A percentile compares a stretch with the other conserved stretches of the same genome.
Conservation (phyloP, 2,113 vertebrate species). For the Thalassarche chlororhynchos region DNA sequence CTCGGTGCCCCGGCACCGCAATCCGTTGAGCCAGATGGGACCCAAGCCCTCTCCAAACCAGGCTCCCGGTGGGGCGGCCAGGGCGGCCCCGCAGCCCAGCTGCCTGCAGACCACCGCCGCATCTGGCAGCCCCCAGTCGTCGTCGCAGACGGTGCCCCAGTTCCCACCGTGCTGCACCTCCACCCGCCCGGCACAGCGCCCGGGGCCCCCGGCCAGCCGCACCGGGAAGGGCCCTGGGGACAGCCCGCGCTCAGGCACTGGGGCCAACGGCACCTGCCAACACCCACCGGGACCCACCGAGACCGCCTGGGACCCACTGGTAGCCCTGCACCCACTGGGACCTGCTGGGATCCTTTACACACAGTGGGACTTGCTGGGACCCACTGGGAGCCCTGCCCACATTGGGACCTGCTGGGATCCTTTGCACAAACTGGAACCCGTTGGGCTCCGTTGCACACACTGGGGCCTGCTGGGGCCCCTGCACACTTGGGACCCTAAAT, state of each 20-base stretch:
- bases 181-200: constrained; percentile 56
- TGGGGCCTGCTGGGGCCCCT: too few relatives aligned
- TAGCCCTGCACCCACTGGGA: background rate
- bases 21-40: constrained; percentile 67
- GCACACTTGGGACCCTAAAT: background rate
- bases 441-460: background rate
- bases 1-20: constrained; percentile 61
- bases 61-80: background rate
- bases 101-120: constrained; percentile 23
- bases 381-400: too few relatives aligned
- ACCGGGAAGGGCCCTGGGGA: constrained; percentile 3
- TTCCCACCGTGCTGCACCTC: constrained; percentile 7
- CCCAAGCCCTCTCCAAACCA: constrained; percentile 57
- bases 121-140: background rate
- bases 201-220: constrained; percentile 34
- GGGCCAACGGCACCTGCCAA: background rate
- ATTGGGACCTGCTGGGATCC: too few relatives aligned
- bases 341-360: too few relatives aligned
- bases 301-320: too few relatives aligned
- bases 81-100: background rate
- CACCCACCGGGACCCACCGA: background rate
- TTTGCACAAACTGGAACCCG: too few relatives aligned
- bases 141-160: constrained; percentile 39
- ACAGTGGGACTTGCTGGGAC: too few relatives aligned
- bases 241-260: background rate